Evolutionary conservation across 1,140 invertebrate species (phyloP), one percentile per base, ranked within the genome.

Genomic region (Euglossa dilemma): DNA sequence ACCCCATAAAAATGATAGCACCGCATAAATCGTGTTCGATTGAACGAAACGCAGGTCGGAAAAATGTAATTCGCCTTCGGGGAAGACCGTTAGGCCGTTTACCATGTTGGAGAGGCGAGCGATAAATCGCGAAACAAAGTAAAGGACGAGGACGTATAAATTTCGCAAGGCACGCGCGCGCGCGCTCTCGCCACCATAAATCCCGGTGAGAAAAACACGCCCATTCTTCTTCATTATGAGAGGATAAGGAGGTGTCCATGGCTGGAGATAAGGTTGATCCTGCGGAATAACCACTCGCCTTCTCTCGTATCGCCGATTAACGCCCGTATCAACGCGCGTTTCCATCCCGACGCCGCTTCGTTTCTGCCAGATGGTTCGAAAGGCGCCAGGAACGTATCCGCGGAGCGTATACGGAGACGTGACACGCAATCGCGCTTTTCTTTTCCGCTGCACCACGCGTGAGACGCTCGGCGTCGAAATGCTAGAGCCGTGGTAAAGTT

Each of bases 401-500:
- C 14, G 50, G 1, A 50, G 50, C 50, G 50, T 50, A 3, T 50
- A 50, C 50, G 12, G 11, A 9, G 81, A 16, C 36, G 36, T 36
- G 72, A 72, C 67, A 76, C 85, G 79, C 74, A 82, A 83, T 79
- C 63, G 50, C 64, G 63, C 76, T 64, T 83, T 87, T 75, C 45
- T 56, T 71, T 86, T 86, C 64, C 6, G 52, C 47, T n/a, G 36
- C 36, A 36, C 50, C n/a, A 83, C 70, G 80, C 66, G 73, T 69
- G 84, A 82, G 83, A 75, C 56, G 52, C 57, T 52, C 66, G 36
- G 57, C 64, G 77, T 84, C 86, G 85, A 87, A 87, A 87, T 79
- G 86, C 47, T 87, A 87, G 80, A 84, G 77, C 81, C 85, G 72
- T 82, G 81, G 78, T 87, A 87, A 87, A 87, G 81, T 87, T 87